phyloP scores from a whole-genome alignment of 2,113 vertebrate genomes.

The Anolis carolinensis region DNA sequence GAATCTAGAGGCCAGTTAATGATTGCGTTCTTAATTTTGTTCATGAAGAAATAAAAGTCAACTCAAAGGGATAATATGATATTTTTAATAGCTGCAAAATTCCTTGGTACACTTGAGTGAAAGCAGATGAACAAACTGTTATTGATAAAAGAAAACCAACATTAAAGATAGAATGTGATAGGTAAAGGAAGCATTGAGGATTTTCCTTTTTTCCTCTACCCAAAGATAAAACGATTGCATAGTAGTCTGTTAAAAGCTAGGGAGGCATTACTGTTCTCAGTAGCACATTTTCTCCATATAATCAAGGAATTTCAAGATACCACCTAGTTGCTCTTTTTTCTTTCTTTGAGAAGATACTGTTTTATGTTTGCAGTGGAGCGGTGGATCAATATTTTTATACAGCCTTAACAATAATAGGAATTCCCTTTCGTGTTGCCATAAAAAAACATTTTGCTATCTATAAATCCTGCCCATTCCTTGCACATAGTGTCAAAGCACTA shows the following conservation, averaged over 20 bases:
- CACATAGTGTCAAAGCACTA: constrained; percentile 45
- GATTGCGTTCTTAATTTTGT: constrained; percentile 46
- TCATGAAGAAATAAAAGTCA: constrained; percentile 45
- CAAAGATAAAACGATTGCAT: constrained; percentile 7
- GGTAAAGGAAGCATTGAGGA: background rate
- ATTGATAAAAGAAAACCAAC: constrained; percentile 38
- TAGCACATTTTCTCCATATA: constrained; percentile 35
- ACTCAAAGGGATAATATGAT: constrained; percentile 36
- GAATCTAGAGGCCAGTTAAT: constrained; percentile 24
- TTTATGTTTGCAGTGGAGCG: constrained; percentile 46
- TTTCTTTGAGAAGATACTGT: constrained; percentile 34
- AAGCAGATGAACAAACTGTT: constrained; percentile 46
- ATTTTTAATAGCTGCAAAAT: constrained; percentile 54
- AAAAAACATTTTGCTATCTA: constrained; percentile 54
- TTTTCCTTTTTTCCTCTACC: background rate
- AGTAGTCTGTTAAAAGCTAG: constrained; percentile 24
- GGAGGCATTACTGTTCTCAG: background rate
- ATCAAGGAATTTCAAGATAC: constrained; percentile 5
- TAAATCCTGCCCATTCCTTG: constrained; percentile 53
- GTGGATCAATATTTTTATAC: constrained; percentile 53
- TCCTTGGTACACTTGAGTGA: constrained; percentile 50
- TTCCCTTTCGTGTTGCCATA: constrained; percentile 46
- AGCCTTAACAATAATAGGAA: constrained; percentile 36
- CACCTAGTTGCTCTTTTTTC: constrained; percentile 36
- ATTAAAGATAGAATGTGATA: constrained; percentile 5